Evolutionary conservation across 2,797 vertebrate species (phyloP), one percentile per base, ranked within the genome.

Genomic region (Phrynocephalus forsythii): DNA sequence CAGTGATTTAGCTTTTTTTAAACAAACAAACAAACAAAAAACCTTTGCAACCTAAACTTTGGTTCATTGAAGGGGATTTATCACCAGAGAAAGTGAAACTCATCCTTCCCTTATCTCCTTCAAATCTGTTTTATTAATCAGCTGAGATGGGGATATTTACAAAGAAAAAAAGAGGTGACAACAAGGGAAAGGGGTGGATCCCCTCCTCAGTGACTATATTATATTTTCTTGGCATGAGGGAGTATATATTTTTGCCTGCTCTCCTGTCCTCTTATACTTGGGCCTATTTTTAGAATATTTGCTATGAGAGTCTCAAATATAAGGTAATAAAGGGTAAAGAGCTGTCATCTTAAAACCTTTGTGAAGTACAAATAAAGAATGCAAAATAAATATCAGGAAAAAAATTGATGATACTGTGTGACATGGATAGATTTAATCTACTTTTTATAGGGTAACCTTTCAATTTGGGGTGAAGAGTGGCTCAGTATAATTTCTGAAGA

Each of bases 401-500:
- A 75, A 15, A 73, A 88, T 90, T 91, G 87, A 90, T 75, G 60
- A 5, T 0, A 0, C 73, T 84, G 30, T 24, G 0, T 83, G 75
- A 89, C 91, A 87, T 93, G 94, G 94, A 92, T 90, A 88, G 89
- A 48, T 85, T 56, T 73, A 83, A 26, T 89, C 73, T 94, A 90
- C 91, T 95, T 95, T 91, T 88, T 89, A 86, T 90, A 92, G 88
- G 18, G 84, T 44, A 50, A 73, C 90, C 88, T 72, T 84, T 85
- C 83, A 87, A 92, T 22, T 63, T 63, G 18, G 16, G 18, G 3
- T 15, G 20, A 63, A 63, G 16, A 18, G 18, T 83, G 6, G 8
- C 2, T 0, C 0, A 87, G 77, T 71, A 79, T 88, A 89, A 83
- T 91, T 63, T 63, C 20, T 15, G 13, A 63, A 63, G 18, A 13